Evolutionary conservation across 2,113 vertebrate genomes (phyloP).

Genomic region (Trinectes maculatus): DNA sequence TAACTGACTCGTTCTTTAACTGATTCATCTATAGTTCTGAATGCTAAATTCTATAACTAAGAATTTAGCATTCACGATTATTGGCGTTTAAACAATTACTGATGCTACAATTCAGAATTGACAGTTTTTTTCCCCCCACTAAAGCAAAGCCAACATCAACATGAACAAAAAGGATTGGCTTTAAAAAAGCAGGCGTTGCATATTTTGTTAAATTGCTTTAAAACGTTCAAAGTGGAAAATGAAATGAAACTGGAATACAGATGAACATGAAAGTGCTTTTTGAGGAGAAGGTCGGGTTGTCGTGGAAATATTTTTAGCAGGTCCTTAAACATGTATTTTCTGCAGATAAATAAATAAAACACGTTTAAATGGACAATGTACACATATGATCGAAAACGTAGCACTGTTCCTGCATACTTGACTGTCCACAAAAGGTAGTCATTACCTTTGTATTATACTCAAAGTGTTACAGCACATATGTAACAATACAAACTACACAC

Average conservation of each 20-base stretch:
- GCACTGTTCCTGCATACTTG: too few relatives aligned
- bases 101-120: neutral
- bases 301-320: too few relatives aligned
- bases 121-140: neutral
- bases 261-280: neutral
- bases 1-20: neutral
- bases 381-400: too few relatives aligned
- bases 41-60: too few relatives aligned
- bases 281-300: too few relatives aligned
- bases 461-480: neutral
- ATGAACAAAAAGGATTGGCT: neutral
- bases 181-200: neutral
- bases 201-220: constrained; percentile 16
- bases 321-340: too few relatives aligned
- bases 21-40: neutral
- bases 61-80: too few relatives aligned
- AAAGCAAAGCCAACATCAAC: neutral
- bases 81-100: neutral
- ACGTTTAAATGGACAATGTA: too few relatives aligned
- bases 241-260: neutral
- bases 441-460: neutral
- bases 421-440: neutral
- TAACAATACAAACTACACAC: neutral
- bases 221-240: neutral
- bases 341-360: too few relatives aligned